Conservation (phyloP, 2,797 vertebrate species). For the Caiman crocodilus region DNA sequence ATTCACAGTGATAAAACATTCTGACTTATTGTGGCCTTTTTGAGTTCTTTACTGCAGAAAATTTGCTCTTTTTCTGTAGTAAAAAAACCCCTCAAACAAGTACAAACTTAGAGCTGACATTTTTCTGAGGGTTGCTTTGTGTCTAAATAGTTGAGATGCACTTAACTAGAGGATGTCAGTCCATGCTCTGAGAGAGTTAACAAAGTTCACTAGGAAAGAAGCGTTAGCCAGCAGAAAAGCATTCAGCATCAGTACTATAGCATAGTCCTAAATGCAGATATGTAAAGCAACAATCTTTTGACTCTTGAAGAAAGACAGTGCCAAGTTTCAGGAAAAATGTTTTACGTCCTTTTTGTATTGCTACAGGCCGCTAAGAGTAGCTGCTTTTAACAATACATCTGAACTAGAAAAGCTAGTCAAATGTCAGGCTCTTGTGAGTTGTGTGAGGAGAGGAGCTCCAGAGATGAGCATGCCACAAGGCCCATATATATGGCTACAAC, state of each 20-base stretch:
- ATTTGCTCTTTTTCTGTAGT: too few species aligned
- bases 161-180: not conserved
- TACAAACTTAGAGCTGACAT: too few species aligned
- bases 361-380: not conserved
- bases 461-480: not conserved
- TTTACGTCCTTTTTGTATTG: not conserved
- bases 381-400: not conserved
- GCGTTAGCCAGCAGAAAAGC: not conserved
- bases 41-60: too few species aligned
- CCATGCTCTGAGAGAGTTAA: not conserved
- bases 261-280: not conserved
- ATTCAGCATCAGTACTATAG: not conserved
- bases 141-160: too few species aligned
- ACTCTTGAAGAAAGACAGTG: slow-evolving; percentile 11
- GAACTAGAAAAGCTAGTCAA: not conserved
- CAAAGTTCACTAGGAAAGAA: not conserved
- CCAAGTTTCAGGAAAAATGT: slow-evolving; percentile 21
- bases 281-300: not conserved
- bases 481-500: not conserved
- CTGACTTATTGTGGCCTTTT: too few species aligned
- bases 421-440: not conserved
- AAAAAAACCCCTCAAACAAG: too few species aligned
- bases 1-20: too few species aligned
- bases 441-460: not conserved
- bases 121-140: too few species aligned